Percentiles rank a stretch among this genome's conserved stretches.
phyloP scores from a whole-genome alignment of 1,140 invertebrate species.

The Scaptomyza graminum region DNA sequence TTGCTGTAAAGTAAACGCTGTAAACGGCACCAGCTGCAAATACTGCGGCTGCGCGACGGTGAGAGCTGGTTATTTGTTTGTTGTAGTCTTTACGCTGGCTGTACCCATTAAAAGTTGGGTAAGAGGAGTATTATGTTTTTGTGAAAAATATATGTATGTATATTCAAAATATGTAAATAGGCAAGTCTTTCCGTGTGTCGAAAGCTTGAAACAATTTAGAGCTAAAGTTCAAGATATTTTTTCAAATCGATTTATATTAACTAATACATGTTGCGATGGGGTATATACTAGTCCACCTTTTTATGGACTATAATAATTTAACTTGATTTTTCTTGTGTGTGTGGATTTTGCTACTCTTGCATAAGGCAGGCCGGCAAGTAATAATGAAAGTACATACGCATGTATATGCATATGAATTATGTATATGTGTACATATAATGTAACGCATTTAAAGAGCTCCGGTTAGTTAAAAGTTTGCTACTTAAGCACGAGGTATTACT shows the following conservation, averaged over 20 bases:
- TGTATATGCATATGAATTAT: background rate
- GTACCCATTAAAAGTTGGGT: background rate
- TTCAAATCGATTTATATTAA: too few species aligned
- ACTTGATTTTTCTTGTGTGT: background rate
- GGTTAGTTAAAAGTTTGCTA: background rate
- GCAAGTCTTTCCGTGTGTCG: too few species aligned
- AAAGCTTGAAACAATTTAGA: too few species aligned
- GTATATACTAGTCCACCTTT: background rate
- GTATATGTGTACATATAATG: background rate
- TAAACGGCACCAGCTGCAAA: conserved; percentile 69
- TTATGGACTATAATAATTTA: background rate
- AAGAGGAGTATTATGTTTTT: background rate
- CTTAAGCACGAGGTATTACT: background rate
- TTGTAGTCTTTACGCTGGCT: background rate
- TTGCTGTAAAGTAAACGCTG: conserved; percentile 52
- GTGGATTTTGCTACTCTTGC: conserved; percentile 4
- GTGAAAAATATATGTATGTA: too few species aligned
- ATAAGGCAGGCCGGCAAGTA: conserved; percentile 7
- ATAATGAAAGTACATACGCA: conserved; percentile 4
- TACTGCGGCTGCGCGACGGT: conserved; percentile 40
- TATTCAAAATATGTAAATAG: background rate
- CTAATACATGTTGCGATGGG: background rate
- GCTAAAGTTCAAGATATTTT: too few species aligned
- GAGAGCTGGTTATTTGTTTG: conserved; percentile 24
- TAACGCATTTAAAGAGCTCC: background rate